These are phyloP conservation scores for Spilogale gracilis DNA, from an alignment of 2,113 vertebrate genomes.

Conservation along the genomic window DNA sequence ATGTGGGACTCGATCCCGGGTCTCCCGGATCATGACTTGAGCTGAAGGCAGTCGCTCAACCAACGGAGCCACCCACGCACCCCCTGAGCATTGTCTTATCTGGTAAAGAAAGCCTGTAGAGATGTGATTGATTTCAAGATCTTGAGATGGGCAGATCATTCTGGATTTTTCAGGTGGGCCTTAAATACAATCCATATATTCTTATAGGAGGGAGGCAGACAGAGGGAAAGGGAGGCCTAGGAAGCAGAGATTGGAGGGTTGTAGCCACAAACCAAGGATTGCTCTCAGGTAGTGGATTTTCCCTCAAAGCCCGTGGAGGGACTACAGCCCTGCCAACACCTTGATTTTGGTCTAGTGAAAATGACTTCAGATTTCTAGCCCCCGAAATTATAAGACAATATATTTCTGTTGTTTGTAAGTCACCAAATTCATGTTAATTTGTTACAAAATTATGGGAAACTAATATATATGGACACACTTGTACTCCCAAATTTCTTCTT, in stretches of 20 bases:
- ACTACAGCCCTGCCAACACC: background rate
- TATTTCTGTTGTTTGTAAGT: background rate
- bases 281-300: background rate
- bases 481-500: background rate
- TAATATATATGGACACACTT: background rate
- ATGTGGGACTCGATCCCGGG: no score
- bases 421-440: background rate
- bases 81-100: background rate
- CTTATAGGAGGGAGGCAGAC: background rate
- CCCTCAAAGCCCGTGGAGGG: background rate
- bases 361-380: background rate
- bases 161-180: background rate
- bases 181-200: no score
- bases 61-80: no score
- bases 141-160: background rate
- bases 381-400: background rate
- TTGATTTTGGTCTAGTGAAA: background rate
- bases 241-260: background rate
- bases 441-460: background rate
- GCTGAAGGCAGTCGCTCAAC: no score
- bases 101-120: background rate
- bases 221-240: background rate
- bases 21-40: no score
- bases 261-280: background rate
- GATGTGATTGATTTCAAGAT: background rate